Evolutionary conservation across 2,888 invertebrate species (phyloP).

Genomic region (Oligia fasciuncula): DNA sequence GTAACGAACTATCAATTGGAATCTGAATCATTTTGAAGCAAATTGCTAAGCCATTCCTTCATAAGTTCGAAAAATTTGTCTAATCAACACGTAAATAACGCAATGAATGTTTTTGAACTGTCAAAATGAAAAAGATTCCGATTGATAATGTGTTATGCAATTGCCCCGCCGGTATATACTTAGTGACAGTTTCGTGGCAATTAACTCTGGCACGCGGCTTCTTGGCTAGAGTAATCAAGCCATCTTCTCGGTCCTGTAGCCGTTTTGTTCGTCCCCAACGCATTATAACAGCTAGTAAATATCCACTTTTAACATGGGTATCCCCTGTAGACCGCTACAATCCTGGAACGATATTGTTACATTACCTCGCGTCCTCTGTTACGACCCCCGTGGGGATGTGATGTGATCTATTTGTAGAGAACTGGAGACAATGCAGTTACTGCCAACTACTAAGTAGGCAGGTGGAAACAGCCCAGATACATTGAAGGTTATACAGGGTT

Average conservation of each 20-base stretch:
- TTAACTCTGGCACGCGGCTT: conserved; percentile 13
- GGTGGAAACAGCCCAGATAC: not conserved
- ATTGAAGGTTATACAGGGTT: not conserved
- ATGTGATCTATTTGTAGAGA: conserved; percentile 53
- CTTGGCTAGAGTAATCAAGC: conserved; percentile 20
- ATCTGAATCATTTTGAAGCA: too few relatives aligned
- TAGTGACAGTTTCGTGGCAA: conserved; percentile 15
- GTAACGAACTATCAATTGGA: too few relatives aligned
- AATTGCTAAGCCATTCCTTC: too few relatives aligned
- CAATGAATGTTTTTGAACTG: too few relatives aligned
- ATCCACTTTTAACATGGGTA: conserved; percentile 59
- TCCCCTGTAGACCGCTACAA: conserved; percentile 54
- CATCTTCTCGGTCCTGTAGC: conserved; percentile 19
- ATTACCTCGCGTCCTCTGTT: conserved; percentile 45
- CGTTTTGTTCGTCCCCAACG: conserved; percentile 43
- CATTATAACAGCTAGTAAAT: conserved; percentile 56
- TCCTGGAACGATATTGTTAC: conserved; percentile 56
- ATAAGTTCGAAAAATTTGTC: too few relatives aligned
- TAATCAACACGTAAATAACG: too few relatives aligned
- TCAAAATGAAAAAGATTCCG: too few relatives aligned
- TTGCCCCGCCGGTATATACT: not conserved
- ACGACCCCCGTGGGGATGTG: conserved; percentile 51
- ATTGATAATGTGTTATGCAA: too few relatives aligned
- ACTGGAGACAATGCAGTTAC: conserved; percentile 16
- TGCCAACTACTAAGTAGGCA: conserved; percentile 12